phyloP scores from a whole-genome alignment of 2,888 invertebrate genomes.

The Tetragonisca angustula region DNA sequence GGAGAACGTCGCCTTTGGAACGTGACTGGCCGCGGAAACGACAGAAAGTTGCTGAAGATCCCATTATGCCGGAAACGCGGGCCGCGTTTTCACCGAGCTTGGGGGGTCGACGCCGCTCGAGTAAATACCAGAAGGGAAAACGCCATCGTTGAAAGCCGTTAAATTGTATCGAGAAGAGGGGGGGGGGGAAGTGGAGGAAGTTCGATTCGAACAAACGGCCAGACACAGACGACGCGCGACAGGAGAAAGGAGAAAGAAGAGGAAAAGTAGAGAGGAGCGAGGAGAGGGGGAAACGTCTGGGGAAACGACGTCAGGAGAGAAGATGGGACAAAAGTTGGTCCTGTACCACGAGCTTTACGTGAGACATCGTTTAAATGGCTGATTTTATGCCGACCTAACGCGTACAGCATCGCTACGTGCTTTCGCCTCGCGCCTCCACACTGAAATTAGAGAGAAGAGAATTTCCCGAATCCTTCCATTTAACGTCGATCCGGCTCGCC shows the following conservation, averaged over 20 bases:
- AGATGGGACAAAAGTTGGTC: conserved; percentile 74
- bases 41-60: conserved; percentile 56
- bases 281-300: background rate
- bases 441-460: conserved; percentile 49
- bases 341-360: conserved; percentile 69
- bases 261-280: background rate
- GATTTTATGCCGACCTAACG: conserved; percentile 73
- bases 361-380: conserved; percentile 80
- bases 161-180: conserved; percentile 74
- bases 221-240: background rate
- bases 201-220: conserved; percentile 60
- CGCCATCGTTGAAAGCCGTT: conserved; percentile 69
- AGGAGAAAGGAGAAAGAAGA: background rate
- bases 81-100: conserved; percentile 48
- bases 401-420: conserved; percentile 28
- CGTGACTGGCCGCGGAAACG: conserved; percentile 53
- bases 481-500: conserved; percentile 20
- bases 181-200: conserved; percentile 40
- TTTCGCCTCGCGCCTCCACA: conserved; percentile 4
- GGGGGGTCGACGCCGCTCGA: conserved; percentile 26
- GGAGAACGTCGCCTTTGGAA: conserved; percentile 40
- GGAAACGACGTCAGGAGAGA: background rate
- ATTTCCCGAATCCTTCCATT: conserved; percentile 39
- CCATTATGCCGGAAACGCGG: conserved; percentile 60
- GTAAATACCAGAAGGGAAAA: conserved; percentile 69